phyloP scores from a whole-genome alignment of 64 coral and sea anemone species.

The Porites australiensis region DNA sequence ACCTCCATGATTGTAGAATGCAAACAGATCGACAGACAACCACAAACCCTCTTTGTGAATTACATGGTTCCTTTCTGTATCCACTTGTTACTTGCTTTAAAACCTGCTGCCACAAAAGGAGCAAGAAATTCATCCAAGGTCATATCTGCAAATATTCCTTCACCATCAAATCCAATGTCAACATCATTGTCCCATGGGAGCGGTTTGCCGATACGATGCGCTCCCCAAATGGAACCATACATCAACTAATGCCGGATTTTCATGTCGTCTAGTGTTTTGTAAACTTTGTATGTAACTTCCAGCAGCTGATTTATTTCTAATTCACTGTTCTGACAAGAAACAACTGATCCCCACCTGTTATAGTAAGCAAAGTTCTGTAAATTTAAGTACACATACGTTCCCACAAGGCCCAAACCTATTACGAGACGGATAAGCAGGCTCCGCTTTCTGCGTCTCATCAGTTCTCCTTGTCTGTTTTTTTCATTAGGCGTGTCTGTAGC shows the following conservation, averaged over 20 bases:
- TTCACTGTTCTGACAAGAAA: constrained; percentile 4
- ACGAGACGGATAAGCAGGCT: neutral
- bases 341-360: constrained; percentile 22
- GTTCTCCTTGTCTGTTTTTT: neutral
- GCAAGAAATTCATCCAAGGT: constrained; percentile 27
- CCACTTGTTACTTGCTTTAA: constrained; percentile 60
- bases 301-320: constrained; percentile 28
- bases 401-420: neutral
- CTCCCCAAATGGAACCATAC: constrained; percentile 66
- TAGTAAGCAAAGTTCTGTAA: constrained; percentile 29
- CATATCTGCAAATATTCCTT: constrained; percentile 24
- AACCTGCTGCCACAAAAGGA: constrained; percentile 38
- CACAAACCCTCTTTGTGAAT: constrained; percentile 20
- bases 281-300: constrained; percentile 19
- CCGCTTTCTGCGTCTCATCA: neutral
- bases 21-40: constrained; percentile 64
- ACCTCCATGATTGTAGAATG: constrained; percentile 58
- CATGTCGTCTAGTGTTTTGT: constrained; percentile 30
- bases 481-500: too few relatives aligned
- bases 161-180: constrained; percentile 65
- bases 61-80: constrained; percentile 62
- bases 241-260: constrained; percentile 47
- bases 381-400: neutral
- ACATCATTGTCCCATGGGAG: constrained; percentile 82
- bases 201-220: constrained; percentile 22